Base-by-base conservation (phyloP, 2,797 vertebrate genomes). In the Clarias platycephalus region DNA sequence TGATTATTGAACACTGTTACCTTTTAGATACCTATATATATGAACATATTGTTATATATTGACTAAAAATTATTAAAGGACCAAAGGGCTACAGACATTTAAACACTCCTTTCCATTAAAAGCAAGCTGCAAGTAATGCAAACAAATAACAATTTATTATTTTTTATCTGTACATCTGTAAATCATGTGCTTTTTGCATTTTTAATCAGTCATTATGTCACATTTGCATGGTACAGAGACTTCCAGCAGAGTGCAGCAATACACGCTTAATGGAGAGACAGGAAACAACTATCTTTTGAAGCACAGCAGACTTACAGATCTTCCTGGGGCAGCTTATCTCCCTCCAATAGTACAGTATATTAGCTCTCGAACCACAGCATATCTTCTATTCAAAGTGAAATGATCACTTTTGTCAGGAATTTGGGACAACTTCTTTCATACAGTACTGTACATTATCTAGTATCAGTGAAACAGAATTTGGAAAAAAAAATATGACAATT, bases 161-260 rank as follows among this genome's bases (percentile, higher is more conserved):
- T 53, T 34, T 64, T n/a, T 18, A 26, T 44, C 24, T 68, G 74
- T 58, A 20, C 26, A 40, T 84, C 13, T 72, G 0, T 44, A n/a
- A 40, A 53, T 44, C 31, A 8, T 26, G 58, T 22, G 16, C 44
- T 40, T 79, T 37, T 72, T 16, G 24, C 0, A 8, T 71, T 31
- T 62, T 60, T 71, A 34, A 40, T 53, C 22, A 31, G 7, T 31
- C 31, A 34, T 34, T 49, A 62, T 24, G 8, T 57, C 18, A 26
- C 12, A 63, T 15, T 20, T 85, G 78, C 34, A 75, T 40, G 20
- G 6, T 57, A 58, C 20, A 75, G 5, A 28, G 31, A 37, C 31
- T 12, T 81, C 79, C 84, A 85, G 60, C 40, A 85, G 84, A 81
- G 84, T 37, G 84, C 84, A 75, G 84, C 60, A 85, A 10, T 40